Percentiles rank a stretch among this genome's conserved stretches.
phyloP scores from a whole-genome alignment of 2,113 vertebrate species.

The Eurystomus gularis region DNA sequence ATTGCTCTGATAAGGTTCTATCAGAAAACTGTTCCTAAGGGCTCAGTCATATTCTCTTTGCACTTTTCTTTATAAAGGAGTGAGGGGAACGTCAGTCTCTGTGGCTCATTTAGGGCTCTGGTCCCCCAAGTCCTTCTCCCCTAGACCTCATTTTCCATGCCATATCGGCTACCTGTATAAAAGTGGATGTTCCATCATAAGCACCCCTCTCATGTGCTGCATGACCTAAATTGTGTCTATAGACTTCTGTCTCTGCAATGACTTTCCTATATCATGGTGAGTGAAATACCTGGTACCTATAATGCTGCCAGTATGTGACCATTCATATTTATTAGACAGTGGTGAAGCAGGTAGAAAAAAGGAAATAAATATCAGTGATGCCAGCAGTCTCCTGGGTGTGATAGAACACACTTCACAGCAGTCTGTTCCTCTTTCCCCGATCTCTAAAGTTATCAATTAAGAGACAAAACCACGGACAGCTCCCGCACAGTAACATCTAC shows the following conservation, averaged over 20 bases:
- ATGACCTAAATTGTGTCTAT: not conserved
- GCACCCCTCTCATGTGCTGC: not conserved
- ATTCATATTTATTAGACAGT: not conserved
- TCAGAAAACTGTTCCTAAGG: not conserved
- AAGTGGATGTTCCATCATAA: not conserved
- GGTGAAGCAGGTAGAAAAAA: not conserved
- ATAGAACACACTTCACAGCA: not conserved
- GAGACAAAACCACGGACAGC: not conserved
- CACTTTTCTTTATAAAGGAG: not conserved
- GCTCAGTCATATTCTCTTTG: not conserved
- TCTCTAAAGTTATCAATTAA: not conserved
- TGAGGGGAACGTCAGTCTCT: not conserved
- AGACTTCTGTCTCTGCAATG: not conserved
- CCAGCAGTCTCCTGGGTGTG: not conserved
- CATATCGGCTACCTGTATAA: too few species aligned
- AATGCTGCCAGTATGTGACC: not conserved
- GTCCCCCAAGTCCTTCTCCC: not conserved
- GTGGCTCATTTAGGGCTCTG: not conserved
- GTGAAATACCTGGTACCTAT: not conserved
- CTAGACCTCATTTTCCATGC: not conserved
- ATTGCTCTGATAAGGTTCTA: not conserved
- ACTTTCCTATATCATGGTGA: not conserved
- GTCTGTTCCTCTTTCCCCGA: not conserved
- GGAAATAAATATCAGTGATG: not conserved
- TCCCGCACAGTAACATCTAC: not conserved